These are phyloP conservation scores for Sisyra terminalis DNA, from an alignment of 2,888 invertebrate genomes.

Conservation along the genomic window DNA sequence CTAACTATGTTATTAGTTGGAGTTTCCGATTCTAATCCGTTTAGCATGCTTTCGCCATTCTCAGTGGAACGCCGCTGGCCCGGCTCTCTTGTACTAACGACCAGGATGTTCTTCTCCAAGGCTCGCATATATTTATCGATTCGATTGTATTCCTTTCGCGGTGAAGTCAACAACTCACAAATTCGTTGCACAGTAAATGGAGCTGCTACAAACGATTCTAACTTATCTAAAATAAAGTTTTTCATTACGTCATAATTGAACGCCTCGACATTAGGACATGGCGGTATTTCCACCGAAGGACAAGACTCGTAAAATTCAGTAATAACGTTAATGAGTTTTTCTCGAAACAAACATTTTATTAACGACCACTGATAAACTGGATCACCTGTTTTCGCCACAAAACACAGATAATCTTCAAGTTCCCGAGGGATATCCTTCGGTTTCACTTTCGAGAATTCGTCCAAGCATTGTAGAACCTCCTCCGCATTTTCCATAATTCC, in stretches of 20 bases:
- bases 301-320: constrained; percentile 74
- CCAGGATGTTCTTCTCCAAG: constrained; percentile 85
- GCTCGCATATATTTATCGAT: constrained; percentile 96
- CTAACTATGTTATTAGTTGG: constrained; percentile 28
- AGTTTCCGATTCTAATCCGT: constrained; percentile 42
- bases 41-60: constrained; percentile 46
- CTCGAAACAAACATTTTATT: constrained; percentile 73
- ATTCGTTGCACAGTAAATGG: constrained; percentile 94
- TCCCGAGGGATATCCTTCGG: constrained; percentile 73
- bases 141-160: constrained; percentile 85
- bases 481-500: constrained; percentile 65
- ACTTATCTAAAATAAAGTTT: constrained; percentile 58
- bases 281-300: constrained; percentile 57
- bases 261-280: constrained; percentile 80
- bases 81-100: constrained; percentile 61
- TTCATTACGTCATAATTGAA: constrained; percentile 85
- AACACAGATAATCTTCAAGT: constrained; percentile 74
- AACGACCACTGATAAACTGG: constrained; percentile 85
- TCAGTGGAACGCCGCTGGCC: constrained; percentile 46
- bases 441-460: constrained; percentile 60
- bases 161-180: constrained; percentile 82
- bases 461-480: constrained; percentile 66
- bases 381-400: constrained; percentile 88
- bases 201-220: constrained; percentile 73
- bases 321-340: constrained; percentile 73